These are phyloP conservation scores for Chrysina gloriosa DNA, from an alignment of 2,888 invertebrate genomes.

Conservation along the genomic window DNA sequence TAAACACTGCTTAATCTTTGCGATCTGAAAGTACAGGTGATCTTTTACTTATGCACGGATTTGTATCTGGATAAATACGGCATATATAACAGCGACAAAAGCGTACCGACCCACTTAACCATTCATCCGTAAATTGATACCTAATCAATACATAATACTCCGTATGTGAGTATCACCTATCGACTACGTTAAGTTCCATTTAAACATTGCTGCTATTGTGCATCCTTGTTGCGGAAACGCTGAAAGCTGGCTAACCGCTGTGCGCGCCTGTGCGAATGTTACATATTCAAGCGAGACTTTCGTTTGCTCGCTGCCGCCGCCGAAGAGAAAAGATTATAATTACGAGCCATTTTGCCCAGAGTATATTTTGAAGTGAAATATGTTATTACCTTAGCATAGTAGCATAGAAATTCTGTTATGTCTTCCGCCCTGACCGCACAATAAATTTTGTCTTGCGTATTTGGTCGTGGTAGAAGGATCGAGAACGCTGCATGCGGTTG, in stretches of 20 bases:
- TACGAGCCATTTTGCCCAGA: slow-evolving; percentile 28
- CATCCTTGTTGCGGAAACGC: slow-evolving; percentile 23
- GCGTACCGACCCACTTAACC: slow-evolving; percentile 38
- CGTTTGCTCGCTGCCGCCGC: slow-evolving; percentile 7
- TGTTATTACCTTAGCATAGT: slow-evolving; percentile 34
- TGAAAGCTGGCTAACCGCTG: slow-evolving; percentile 17
- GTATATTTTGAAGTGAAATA: slow-evolving; percentile 36
- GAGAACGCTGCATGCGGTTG: not conserved
- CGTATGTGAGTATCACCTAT: slow-evolving; percentile 33
- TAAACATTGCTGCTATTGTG: slow-evolving; percentile 34
- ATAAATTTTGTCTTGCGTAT: slow-evolving; percentile 10
- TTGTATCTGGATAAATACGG: not conserved
- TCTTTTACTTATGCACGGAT: not conserved
- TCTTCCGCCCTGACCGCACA: slow-evolving; percentile 15
- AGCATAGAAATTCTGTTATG: slow-evolving; percentile 24
- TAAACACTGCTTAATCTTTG: slow-evolving; percentile 3
- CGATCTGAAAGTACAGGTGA: not conserved
- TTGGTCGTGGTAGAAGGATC: slow-evolving; percentile 13
- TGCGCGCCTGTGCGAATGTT: not conserved
- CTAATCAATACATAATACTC: slow-evolving; percentile 40
- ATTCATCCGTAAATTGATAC: slow-evolving; percentile 39
- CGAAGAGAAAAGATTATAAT: slow-evolving; percentile 38
- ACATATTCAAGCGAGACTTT: slow-evolving; percentile 10
- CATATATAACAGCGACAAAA: slow-evolving; percentile 37
- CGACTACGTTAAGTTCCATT: slow-evolving; percentile 31